Conservation (phyloP, 1,140 invertebrate genomes). For the Lordiphosa clarofinis region DNA sequence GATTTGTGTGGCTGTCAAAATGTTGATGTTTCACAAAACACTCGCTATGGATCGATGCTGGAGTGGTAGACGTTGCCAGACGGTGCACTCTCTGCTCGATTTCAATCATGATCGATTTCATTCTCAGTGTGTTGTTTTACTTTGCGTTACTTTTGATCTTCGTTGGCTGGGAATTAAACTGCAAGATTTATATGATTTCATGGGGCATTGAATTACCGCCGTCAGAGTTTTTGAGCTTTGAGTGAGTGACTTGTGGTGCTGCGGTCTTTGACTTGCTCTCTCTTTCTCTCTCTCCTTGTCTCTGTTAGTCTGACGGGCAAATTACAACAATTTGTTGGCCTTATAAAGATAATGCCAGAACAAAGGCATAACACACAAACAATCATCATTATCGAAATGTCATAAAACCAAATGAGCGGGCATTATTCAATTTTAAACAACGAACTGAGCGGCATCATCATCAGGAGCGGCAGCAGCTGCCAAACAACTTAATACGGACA, state of each 20-base stretch:
- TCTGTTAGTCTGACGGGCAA: slow-evolving; percentile 24
- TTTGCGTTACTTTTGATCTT: slow-evolving; percentile 58
- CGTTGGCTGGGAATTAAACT: slow-evolving; percentile 61
- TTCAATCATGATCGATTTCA: slow-evolving; percentile 78
- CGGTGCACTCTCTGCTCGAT: slow-evolving; percentile 49
- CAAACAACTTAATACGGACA: slow-evolving; percentile 75
- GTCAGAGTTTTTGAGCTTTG: slow-evolving; percentile 5
- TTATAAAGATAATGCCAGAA: slow-evolving; percentile 71
- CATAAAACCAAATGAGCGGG: slow-evolving; percentile 73
- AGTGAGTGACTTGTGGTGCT: slow-evolving; percentile 33
- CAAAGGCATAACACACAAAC: slow-evolving; percentile 60
- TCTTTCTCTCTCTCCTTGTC: neutral
- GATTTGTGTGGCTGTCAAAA: slow-evolving; percentile 77
- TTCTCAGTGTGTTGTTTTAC: slow-evolving; percentile 38
- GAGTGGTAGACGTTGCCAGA: slow-evolving; percentile 1
- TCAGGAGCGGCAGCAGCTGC: slow-evolving; percentile 51
- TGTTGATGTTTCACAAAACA: slow-evolving; percentile 78
- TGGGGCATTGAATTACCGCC: slow-evolving; percentile 65
- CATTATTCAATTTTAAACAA: slow-evolving; percentile 76
- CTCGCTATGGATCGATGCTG: slow-evolving; percentile 30
- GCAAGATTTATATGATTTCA: slow-evolving; percentile 64
- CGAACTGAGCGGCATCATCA: slow-evolving; percentile 23
- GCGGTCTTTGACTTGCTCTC: slow-evolving; percentile 22
- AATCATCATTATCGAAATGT: slow-evolving; percentile 78
- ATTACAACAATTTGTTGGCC: slow-evolving; percentile 74